Conservation (phyloP, 2,113 vertebrate species). For the Geococcyx californianus region DNA sequence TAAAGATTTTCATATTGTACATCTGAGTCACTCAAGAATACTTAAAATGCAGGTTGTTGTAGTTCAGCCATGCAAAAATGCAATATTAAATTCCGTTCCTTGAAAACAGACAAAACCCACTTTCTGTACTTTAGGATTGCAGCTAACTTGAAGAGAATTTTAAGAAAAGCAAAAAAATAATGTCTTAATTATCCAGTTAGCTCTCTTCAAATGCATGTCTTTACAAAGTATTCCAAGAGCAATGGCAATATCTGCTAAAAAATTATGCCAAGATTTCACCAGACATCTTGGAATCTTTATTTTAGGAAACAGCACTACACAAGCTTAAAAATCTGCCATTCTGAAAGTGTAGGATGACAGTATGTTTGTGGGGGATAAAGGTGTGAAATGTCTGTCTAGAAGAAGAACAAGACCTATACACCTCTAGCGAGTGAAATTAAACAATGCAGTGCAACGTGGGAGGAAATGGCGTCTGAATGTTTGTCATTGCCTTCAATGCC, state of each 20-base stretch:
- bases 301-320: slow-evolving; percentile 69
- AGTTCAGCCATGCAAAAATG: not conserved
- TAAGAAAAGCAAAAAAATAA: not conserved
- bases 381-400: slow-evolving; percentile 76
- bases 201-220: slow-evolving; percentile 38
- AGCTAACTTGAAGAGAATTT: not conserved
- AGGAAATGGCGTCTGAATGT: slow-evolving; percentile 57
- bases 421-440: slow-evolving; percentile 70
- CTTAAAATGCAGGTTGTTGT: slow-evolving; percentile 28
- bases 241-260: slow-evolving; percentile 75
- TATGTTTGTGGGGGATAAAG: slow-evolving; percentile 74
- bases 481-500: slow-evolving; percentile 61
- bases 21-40: slow-evolving; percentile 33
- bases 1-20: slow-evolving; percentile 53
- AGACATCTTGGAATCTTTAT: slow-evolving; percentile 75
- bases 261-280: slow-evolving; percentile 68
- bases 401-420: slow-evolving; percentile 73
- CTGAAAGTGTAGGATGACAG: slow-evolving; percentile 73
- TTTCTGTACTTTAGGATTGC: slow-evolving; percentile 8
- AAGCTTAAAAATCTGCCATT: slow-evolving; percentile 67
- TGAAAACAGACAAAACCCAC: not conserved
- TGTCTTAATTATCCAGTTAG: slow-evolving; percentile 20
- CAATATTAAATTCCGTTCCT: not conserved
- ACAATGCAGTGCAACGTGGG: slow-evolving; percentile 66
- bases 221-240: slow-evolving; percentile 58